phyloP scores from a whole-genome alignment of 2,113 vertebrate species.

The Anoura caudifer region DNA sequence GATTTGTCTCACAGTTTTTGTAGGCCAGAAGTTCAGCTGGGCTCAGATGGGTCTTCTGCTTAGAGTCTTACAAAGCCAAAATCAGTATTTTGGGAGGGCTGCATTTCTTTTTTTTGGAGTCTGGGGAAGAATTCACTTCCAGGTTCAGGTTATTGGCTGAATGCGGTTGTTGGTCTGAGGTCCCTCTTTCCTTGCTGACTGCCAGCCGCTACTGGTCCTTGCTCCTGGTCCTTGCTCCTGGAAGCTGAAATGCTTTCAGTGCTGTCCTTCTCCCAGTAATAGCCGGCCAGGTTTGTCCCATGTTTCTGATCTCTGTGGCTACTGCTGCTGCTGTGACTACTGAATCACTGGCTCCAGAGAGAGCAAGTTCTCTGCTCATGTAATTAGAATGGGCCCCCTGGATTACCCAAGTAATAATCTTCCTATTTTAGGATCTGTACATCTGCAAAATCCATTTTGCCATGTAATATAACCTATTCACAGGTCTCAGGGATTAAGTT shows the following conservation, averaged over 20 bases:
- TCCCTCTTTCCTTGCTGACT: background rate
- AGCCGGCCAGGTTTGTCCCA: background rate
- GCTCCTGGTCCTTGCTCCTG: background rate
- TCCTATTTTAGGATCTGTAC: constrained; percentile 1
- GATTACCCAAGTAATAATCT: background rate
- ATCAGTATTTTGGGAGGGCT: background rate
- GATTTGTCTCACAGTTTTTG: background rate
- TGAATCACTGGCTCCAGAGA: background rate
- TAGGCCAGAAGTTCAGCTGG: background rate
- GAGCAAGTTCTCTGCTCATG: background rate
- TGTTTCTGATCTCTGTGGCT: background rate
- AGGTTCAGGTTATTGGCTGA: background rate
- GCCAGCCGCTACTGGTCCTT: background rate
- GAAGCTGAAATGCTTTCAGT: background rate
- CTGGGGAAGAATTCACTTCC: constrained; percentile 1
- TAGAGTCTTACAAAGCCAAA: constrained; percentile 21
- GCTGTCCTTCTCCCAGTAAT: background rate
- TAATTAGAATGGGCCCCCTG: background rate
- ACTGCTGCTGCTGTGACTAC: background rate
- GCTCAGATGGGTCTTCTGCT: background rate
- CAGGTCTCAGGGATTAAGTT: background rate
- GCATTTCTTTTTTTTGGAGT: background rate
- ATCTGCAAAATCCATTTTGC: background rate
- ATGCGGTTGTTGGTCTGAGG: background rate
- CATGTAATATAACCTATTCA: background rate